Evolutionary conservation across 2,797 vertebrate species (phyloP).

Genomic region (Dryobates pubescens): DNA sequence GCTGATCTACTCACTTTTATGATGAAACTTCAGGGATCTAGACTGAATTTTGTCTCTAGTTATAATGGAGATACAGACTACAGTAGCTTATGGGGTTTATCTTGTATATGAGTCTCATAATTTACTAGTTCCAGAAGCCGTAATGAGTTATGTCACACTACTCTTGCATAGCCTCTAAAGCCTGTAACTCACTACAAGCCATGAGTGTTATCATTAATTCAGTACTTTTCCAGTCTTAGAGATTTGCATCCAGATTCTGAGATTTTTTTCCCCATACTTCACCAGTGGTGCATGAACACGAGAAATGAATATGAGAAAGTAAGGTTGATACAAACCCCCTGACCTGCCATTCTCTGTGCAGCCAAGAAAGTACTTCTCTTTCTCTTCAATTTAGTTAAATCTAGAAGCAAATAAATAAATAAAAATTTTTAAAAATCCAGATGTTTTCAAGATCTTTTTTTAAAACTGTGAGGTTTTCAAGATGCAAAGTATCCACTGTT

Average conservation of each 20-base stretch:
- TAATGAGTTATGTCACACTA: constrained; percentile 71
- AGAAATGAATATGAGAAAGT: constrained; percentile 46
- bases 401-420: not conserved
- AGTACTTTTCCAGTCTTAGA: constrained; percentile 56
- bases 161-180: constrained; percentile 63
- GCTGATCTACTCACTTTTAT: constrained; percentile 70
- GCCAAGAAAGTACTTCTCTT: not conserved
- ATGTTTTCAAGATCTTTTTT: not conserved
- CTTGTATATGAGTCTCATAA: constrained; percentile 60
- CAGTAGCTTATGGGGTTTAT: constrained; percentile 73
- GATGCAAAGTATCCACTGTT: not conserved
- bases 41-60: constrained; percentile 61
- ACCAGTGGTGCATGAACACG: constrained; percentile 60
- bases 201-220: constrained; percentile 70
- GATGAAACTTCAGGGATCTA: constrained; percentile 45
- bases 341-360: not conserved
- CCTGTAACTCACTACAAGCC: constrained; percentile 66
- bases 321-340: constrained; percentile 45
- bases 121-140: constrained; percentile 71
- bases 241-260: constrained; percentile 55
- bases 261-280: constrained; percentile 52
- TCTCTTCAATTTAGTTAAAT: not conserved
- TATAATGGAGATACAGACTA: constrained; percentile 73
- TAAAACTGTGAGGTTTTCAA: not conserved
- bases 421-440: not conserved